Percentiles rank a stretch among this genome's conserved stretches.
phyloP scores from a whole-genome alignment of 2,888 invertebrate species.

The Nomada hirtipes region DNA sequence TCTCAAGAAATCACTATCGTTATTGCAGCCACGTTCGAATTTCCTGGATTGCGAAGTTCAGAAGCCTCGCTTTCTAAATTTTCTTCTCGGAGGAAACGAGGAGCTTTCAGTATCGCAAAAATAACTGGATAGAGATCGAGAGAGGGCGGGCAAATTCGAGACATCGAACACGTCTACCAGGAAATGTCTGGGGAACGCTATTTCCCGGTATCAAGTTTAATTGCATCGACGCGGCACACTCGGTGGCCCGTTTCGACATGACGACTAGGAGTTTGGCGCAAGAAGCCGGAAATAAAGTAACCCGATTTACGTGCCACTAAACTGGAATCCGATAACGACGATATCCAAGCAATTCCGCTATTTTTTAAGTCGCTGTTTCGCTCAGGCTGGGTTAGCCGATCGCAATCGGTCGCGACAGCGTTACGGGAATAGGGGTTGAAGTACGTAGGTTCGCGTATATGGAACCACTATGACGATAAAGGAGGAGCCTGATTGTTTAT shows the following conservation, averaged over 20 bases:
- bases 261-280: conserved; percentile 6
- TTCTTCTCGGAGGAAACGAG: not conserved
- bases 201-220: conserved; percentile 52
- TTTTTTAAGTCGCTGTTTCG: conserved; percentile 48
- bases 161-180: conserved; percentile 11
- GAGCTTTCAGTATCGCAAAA: conserved; percentile 10
- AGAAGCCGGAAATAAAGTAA: conserved; percentile 59
- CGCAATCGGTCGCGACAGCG: conserved; percentile 20
- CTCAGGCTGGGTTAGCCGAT: conserved; percentile 14
- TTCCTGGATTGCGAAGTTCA: not conserved
- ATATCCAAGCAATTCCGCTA: conserved; percentile 39
- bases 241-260: conserved; percentile 14
- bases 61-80: not conserved
- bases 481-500: not conserved
- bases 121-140: not conserved
- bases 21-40: not conserved
- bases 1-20: not conserved
- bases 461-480: conserved; percentile 21
- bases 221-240: conserved; percentile 37
- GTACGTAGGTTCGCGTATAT: conserved; percentile 8
- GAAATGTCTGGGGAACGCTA: conserved; percentile 21
- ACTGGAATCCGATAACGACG: conserved; percentile 63
- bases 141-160: conserved; percentile 10
- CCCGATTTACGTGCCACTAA: conserved; percentile 58
- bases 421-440: not conserved